These are phyloP conservation scores for Anseranas semipalmata DNA, from an alignment of 2,113 vertebrate species.

Conservation along the genomic window DNA sequence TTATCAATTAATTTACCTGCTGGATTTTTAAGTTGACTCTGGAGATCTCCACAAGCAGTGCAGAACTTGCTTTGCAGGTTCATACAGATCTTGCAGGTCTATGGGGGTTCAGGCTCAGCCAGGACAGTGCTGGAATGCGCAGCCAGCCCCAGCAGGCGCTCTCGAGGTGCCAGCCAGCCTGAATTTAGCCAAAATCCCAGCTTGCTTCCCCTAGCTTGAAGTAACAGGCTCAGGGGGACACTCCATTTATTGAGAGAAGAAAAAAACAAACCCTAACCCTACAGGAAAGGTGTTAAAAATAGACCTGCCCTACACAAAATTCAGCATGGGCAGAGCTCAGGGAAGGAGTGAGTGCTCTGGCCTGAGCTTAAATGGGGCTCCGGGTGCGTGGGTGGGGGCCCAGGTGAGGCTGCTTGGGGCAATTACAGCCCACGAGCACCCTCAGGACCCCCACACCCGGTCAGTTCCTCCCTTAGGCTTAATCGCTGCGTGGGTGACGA, in stretches of 20 bases:
- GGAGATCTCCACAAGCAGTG: fast-evolving
- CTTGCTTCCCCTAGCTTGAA: background rate
- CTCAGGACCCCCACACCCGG: fast-evolving
- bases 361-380: background rate
- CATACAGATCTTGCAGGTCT: background rate
- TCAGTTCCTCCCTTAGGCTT: background rate
- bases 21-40: background rate
- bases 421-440: background rate
- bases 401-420: background rate
- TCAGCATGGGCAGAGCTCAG: background rate
- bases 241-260: fast-evolving
- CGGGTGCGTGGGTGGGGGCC: fast-evolving
- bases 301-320: background rate
- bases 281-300: fast-evolving
- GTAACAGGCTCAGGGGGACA: background rate
- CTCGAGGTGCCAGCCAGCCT: background rate
- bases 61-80: background rate
- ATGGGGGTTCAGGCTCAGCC: background rate
- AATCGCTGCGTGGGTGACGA: background rate
- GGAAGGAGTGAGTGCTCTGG: fast-evolving
- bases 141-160: background rate
- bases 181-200: background rate
- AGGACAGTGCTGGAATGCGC: background rate
- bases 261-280: background rate
- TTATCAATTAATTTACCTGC: background rate